Evolutionary conservation across 2,113 vertebrate species (phyloP), one percentile per base, ranked within the genome.

Genomic region (Heteronetta atricapilla): DNA sequence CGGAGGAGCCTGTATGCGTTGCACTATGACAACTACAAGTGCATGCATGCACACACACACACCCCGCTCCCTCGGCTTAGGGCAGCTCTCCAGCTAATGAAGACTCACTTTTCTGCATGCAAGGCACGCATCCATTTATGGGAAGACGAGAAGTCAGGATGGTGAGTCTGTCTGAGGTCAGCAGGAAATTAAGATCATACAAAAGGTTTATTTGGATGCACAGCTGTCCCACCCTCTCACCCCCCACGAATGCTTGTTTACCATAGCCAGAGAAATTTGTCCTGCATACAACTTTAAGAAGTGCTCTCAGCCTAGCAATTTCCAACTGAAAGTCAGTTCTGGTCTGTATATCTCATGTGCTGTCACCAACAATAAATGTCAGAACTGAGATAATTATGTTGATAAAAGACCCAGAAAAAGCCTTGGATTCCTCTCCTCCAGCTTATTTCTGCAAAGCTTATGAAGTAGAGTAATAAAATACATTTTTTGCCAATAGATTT

Each of bases 111-210:
- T 28, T 73, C 53, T 69, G 60, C 70, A 53, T 53, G 53, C 79
- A 68, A 68, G 48, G 59, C 67, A 82, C 40, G 52, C 55, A 85
- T 7, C 85, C 89, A 68, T 90, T 83, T 81, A 83, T 53, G 94
- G 95, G 38, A 90, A 89, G 76, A 62, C 13, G 33, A 89, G 64
- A 52, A 95, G 60, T 64, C 56, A 84, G 76, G 66, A 62, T 15
- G 62, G 29, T 88, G 93, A 96, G 25, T 81, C 63, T 82, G 21
- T 7, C 29, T 93, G 88, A 95, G 72, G 15, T 67, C 89, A 95
- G 76, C 55, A 82, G 70, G 50, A 95, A 70, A 42, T 60, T 68
- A 50, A 62, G 26, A 50, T 23, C 66, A 76, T 40, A 81, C 9
- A 64, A 82, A 79, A 82, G 17, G n/a, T 2, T 74, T 56, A 44